Percentiles rank a stretch among this genome's conserved stretches.
phyloP scores from a whole-genome alignment of 2,113 vertebrate species.

The Hyperopisus bebe region DNA sequence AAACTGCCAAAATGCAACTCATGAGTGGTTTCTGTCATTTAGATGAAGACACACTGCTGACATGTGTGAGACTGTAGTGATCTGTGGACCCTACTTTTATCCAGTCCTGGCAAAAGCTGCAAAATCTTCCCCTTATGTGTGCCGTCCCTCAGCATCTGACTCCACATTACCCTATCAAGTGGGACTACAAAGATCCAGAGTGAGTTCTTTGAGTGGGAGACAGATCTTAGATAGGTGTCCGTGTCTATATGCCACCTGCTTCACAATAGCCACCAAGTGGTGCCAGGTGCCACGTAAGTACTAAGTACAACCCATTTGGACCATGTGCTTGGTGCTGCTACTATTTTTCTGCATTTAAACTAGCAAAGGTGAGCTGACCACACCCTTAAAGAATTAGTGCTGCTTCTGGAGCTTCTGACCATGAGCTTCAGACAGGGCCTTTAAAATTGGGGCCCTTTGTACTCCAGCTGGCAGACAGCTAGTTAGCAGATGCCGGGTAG shows the following conservation, averaged over 20 bases:
- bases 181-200: not conserved
- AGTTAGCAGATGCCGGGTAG: not conserved
- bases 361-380: not conserved
- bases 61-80: not conserved
- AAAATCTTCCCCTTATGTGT: not conserved
- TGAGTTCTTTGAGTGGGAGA: not conserved
- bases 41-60: not conserved
- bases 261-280: not conserved
- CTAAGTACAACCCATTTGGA: not conserved
- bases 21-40: not conserved
- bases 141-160: not conserved
- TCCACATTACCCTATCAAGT: not conserved
- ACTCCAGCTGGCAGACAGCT: not conserved
- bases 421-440: not conserved
- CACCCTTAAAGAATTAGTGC: not conserved
- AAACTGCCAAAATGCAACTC: not conserved
- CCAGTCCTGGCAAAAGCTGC: not conserved
- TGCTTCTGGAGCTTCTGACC: not conserved
- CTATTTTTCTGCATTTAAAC: not conserved
- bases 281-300: not conserved
- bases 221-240: not conserved
- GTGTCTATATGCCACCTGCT: not conserved
- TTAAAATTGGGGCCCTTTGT: not conserved
- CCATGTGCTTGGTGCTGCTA: not conserved
- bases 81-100: not conserved